Evolutionary conservation across 2,888 invertebrate genomes (phyloP).

Genomic region (Idaea straminata): DNA sequence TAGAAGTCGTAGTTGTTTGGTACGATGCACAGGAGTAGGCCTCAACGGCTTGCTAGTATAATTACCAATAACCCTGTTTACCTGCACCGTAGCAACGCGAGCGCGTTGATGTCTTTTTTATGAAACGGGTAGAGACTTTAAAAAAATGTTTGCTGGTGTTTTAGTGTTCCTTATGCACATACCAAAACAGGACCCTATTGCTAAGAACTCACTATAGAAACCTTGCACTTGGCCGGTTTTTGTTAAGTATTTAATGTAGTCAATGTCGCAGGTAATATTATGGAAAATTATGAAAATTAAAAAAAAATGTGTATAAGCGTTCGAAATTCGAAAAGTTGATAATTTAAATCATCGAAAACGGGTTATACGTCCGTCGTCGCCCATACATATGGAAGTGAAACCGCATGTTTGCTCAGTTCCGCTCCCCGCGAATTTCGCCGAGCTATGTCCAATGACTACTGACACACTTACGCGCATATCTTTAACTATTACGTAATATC

Average conservation of each 20-base stretch:
- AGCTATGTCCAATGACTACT: constrained; percentile 7
- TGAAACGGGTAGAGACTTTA: neutral
- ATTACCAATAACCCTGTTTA: too few species aligned
- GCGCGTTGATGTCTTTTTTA: constrained; percentile 23
- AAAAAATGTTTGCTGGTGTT: too few species aligned
- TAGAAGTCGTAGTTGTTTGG: too few species aligned
- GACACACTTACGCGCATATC: constrained; percentile 41
- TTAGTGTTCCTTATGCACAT: too few species aligned
- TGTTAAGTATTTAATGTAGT: too few species aligned
- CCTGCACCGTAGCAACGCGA: constrained; percentile 9
- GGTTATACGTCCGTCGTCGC: neutral
- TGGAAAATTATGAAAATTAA: neutral
- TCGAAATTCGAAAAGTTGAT: neutral
- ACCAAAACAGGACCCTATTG: too few species aligned
- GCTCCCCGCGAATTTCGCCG: constrained; percentile 36
- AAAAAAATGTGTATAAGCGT: neutral
- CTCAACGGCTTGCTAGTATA: too few species aligned
- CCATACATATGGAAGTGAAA: constrained; percentile 2
- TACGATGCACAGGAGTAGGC: too few species aligned
- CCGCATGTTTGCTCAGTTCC: constrained; percentile 22
- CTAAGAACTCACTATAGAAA: too few species aligned
- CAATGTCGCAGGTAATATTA: neutral
- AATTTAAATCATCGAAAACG: neutral
- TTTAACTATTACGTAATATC: constrained; percentile 37
- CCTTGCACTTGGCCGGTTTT: too few species aligned